Base-by-base conservation (phyloP, 2,888 invertebrate genomes). In the Orthonychiurus folsomi region DNA sequence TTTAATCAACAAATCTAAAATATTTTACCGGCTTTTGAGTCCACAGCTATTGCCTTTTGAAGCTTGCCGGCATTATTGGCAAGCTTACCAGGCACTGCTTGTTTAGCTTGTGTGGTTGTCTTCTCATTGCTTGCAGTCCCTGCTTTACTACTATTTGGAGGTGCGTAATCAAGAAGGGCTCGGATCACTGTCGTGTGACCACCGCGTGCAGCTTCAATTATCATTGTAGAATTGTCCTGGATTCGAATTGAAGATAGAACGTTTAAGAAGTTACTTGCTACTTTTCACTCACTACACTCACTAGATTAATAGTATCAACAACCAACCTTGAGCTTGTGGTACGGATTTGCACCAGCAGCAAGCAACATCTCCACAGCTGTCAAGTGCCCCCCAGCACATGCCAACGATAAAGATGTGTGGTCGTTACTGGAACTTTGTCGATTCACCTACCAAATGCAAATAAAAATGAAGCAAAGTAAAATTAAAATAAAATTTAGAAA, bases 141-240 rank as follows among this genome's bases (percentile, higher is more conserved):
- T 50, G 23, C 64, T 59, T 62, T 57, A 23, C 60, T 58, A 15
- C 55, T 48, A 54, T 59, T 62, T 55, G 65, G 64, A 55, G 62
- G 65, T 26, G 62, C 93, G 80, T 89, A 96, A 79, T 97, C 96
- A 70, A 99, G 83, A 71, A 99, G 80, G 73, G 96, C 81, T 79
- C 93, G 92, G 65, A 97, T 96, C 63, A 99, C 94, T 71, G 86
- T 86, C 24, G 94, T 93, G 79, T 97, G 96, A 0, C 97, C 97
- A 58, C 96, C 95, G 80, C 95, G 95, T 56, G 97, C 91, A 59
- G 96, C 97, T 80, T 99, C 97, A 74, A 99, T 96, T 73, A 99
- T 83, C 88, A 96, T 97, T 61, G 95, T 96, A 66, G 94, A 93
- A 78, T 95, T 95, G 80, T 99, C 97, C 84, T n/a, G n/a, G n/a